Percentiles rank a stretch among this genome's conserved stretches.
Evolutionary conservation across 2,113 vertebrate genomes (phyloP).

Genomic region (Zootoca vivipara): DNA sequence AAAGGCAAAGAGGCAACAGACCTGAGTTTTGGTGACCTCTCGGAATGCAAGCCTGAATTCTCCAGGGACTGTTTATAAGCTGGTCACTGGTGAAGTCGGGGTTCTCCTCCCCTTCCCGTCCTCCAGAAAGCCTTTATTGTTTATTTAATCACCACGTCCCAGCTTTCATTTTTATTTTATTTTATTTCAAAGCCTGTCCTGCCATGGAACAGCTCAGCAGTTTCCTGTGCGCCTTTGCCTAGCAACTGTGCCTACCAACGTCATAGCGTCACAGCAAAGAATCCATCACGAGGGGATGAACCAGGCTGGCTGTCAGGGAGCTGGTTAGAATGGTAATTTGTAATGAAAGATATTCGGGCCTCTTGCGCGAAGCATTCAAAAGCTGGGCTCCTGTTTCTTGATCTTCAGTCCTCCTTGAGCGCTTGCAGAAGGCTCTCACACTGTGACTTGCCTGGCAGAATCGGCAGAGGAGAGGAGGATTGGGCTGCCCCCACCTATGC

Average conservation of each 20-base stretch:
- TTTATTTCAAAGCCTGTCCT: slow-evolving; percentile 4
- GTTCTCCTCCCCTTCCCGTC: accelerated
- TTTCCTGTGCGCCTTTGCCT: slow-evolving; percentile 51
- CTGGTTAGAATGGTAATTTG: slow-evolving; percentile 43
- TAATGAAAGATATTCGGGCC: slow-evolving; percentile 1
- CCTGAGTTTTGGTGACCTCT: neutral
- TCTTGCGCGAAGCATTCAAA: neutral
- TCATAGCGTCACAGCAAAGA: neutral
- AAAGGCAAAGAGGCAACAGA: neutral
- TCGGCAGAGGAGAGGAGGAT: neutral
- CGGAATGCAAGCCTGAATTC: accelerated
- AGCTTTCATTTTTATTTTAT: neutral
- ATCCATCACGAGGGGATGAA: neutral
- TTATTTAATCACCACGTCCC: neutral
- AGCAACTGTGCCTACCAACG: slow-evolving; percentile 65
- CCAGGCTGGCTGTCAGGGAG: neutral
- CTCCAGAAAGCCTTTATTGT: neutral
- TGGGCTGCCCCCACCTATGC: neutral
- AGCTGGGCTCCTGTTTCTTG: neutral
- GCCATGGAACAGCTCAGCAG: slow-evolving; percentile 23
- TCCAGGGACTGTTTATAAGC: accelerated
- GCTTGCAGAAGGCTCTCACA: neutral
- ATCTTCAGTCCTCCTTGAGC: slow-evolving; percentile 25
- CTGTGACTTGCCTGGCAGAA: neutral
- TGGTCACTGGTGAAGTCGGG: neutral